Percentiles rank a stretch among this genome's conserved stretches.
Conservation (phyloP, 2,113 vertebrate species). For the Otolemur garnettii region DNA sequence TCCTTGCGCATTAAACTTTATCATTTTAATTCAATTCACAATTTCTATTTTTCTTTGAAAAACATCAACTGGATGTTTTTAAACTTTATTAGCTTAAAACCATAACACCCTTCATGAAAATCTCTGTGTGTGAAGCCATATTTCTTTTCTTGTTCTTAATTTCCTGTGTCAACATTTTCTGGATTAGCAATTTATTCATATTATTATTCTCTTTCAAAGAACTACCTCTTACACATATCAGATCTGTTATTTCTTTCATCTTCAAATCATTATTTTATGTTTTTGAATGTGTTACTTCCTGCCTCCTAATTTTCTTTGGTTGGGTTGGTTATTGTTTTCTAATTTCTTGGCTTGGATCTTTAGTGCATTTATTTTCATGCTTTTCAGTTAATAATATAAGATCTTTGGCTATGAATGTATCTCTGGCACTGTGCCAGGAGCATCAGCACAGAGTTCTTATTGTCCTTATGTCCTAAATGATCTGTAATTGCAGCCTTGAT, state of each 20-base stretch:
- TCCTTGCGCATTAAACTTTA: background rate
- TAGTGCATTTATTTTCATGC: background rate
- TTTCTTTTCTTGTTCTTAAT: background rate
- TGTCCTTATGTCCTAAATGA: background rate
- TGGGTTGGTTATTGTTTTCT: slow-evolving; percentile 34
- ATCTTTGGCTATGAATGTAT: slow-evolving; percentile 17
- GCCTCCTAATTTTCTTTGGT: slow-evolving; percentile 49
- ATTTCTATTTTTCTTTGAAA: slow-evolving; percentile 42
- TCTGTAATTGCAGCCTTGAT: slow-evolving; percentile 4
- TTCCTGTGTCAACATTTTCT: slow-evolving; percentile 8
- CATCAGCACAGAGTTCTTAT: background rate
- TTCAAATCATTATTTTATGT: slow-evolving; percentile 40
- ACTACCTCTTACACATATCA: background rate
- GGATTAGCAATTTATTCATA: background rate
- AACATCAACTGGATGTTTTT: background rate
- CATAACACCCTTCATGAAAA: background rate
- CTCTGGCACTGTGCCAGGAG: background rate
- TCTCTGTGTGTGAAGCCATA: background rate
- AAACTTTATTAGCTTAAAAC: background rate
- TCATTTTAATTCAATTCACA: background rate
- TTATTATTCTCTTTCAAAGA: background rate
- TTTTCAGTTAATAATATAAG: background rate
- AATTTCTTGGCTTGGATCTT: slow-evolving; percentile 45
- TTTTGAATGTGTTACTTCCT: slow-evolving; percentile 19
- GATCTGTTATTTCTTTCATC: background rate